Percentiles rank a stretch among this genome's conserved stretches.
phyloP scores from a whole-genome alignment of 1,140 invertebrate genomes.

The Apocrypta bakeri region DNA sequence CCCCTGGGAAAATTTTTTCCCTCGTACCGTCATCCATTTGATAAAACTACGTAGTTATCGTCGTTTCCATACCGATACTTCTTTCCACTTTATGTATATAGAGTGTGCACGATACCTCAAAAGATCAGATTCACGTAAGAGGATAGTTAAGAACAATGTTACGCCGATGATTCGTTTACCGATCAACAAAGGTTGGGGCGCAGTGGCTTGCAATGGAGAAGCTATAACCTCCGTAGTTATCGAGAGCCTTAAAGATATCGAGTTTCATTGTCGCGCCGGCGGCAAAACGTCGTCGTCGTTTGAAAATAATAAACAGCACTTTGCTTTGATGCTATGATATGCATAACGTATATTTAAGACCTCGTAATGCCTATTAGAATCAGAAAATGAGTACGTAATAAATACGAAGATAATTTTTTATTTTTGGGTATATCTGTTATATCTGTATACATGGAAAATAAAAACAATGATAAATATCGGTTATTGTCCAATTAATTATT shows the following conservation, averaged over 20 bases:
- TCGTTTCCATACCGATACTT: too few species aligned
- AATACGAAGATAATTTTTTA: too few species aligned
- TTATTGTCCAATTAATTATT: too few species aligned
- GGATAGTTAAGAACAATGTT: background rate
- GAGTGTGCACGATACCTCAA: background rate
- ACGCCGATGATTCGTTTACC: slow-evolving; percentile 7
- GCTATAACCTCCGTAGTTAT: background rate
- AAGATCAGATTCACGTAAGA: background rate
- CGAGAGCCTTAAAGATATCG: slow-evolving; percentile 6
- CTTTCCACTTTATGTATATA: too few species aligned
- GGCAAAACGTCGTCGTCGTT: background rate
- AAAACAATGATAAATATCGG: too few species aligned
- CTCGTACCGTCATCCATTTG: too few species aligned
- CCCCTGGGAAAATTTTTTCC: too few species aligned
- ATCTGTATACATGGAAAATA: too few species aligned
- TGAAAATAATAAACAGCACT: slow-evolving; percentile 10
- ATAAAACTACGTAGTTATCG: too few species aligned
- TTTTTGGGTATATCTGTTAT: too few species aligned
- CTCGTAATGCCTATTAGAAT: too few species aligned
- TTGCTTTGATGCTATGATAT: background rate
- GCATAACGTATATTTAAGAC: background rate
- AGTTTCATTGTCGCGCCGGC: slow-evolving; percentile 22
- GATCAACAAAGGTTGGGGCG: background rate
- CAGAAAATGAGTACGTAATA: too few species aligned
- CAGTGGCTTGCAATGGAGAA: background rate